Conservation (phyloP, 2,888 invertebrate genomes). For the Vanessa cardui region DNA sequence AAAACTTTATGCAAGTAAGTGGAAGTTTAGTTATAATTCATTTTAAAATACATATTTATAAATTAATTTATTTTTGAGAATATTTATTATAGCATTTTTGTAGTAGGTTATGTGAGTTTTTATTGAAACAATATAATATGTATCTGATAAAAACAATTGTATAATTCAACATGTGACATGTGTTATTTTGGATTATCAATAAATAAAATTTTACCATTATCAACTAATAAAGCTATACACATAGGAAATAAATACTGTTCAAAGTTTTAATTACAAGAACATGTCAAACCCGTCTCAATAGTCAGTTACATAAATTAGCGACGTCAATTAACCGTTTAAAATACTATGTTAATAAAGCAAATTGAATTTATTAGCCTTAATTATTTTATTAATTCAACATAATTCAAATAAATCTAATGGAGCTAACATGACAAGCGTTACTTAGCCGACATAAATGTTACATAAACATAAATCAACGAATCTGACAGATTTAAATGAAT, state of each 20-base stretch:
- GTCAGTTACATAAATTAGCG: constrained; percentile 9
- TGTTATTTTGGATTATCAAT: not conserved
- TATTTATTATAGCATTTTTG: not conserved
- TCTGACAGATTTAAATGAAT: not conserved
- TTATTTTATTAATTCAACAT: constrained; percentile 11
- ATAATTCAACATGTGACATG: no score
- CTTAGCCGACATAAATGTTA: constrained; percentile 1
- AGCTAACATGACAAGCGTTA: not conserved
- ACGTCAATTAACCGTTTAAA: constrained; percentile 10
- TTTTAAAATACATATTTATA: not conserved
- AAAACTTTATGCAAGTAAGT: constrained; percentile 59
- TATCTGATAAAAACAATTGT: no score
- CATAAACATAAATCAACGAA: constrained; percentile 1
- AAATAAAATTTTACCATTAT: not conserved
- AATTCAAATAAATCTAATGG: not conserved
- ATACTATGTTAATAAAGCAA: constrained; percentile 3
- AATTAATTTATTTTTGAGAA: not conserved
- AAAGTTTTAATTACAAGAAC: constrained; percentile 10
- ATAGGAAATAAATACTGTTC: not conserved
- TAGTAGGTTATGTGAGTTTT: not conserved
- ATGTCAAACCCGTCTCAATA: constrained; percentile 1
- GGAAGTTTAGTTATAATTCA: constrained; percentile 11
- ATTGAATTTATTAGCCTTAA: constrained; percentile 9
- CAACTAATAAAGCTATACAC: not conserved
- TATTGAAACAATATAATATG: no score